Conservation (phyloP, 2,888 invertebrate genomes). For the Isoperla grammatica region DNA sequence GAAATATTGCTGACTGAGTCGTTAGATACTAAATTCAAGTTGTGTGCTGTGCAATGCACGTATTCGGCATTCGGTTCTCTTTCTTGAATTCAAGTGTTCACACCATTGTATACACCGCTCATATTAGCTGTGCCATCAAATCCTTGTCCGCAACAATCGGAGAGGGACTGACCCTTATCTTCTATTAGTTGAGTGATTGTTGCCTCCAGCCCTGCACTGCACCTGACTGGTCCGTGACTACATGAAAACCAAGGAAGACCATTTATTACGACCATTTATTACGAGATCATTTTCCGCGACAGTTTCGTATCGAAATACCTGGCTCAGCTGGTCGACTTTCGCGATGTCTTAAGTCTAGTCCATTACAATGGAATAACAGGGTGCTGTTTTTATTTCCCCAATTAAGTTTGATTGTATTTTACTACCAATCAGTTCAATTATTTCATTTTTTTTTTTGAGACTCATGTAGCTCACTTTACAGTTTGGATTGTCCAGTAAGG, state of each 20-base stretch:
- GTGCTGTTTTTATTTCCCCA: conserved; percentile 17
- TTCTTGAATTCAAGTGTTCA: conserved; percentile 28
- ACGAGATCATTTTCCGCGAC: conserved; percentile 22
- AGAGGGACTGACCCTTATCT: conserved; percentile 13
- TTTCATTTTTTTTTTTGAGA: conserved; percentile 30
- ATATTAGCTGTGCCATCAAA: conserved; percentile 31
- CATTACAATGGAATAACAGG: conserved; percentile 25
- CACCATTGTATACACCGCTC: conserved; percentile 29
- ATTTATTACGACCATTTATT: conserved; percentile 27
- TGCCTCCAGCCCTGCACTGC: conserved; percentile 20
- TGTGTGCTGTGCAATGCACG: conserved; percentile 22
- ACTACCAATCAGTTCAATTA: conserved; percentile 7
- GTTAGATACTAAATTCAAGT: background rate
- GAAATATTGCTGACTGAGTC: background rate
- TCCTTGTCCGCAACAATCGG: conserved; percentile 31
- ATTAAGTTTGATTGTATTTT: conserved; percentile 8
- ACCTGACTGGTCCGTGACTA: conserved; percentile 21
- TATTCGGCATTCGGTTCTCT: conserved; percentile 20
- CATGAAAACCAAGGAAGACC: conserved; percentile 26
- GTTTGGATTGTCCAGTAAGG: conserved; percentile 25
- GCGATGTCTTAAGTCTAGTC: conserved; percentile 27
- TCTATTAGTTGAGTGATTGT: conserved; percentile 19
- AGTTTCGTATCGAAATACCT: conserved; percentile 31
- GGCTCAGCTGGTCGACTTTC: conserved; percentile 32
- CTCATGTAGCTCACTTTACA: conserved; percentile 30